Evolutionary conservation across 2,888 invertebrate genomes (phyloP).

Genomic region (Eustalomyia histrio): DNA sequence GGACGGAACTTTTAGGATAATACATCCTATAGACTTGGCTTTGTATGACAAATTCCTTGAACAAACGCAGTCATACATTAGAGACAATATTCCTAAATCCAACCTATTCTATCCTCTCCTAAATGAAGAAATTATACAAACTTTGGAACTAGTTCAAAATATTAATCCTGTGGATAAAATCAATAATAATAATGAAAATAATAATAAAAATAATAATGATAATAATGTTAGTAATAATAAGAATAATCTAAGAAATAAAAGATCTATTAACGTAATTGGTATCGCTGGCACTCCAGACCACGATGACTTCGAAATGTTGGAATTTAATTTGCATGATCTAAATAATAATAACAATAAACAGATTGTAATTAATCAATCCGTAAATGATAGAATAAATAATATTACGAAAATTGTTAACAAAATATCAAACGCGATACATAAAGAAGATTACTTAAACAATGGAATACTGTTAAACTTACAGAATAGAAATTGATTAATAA

Average conservation of each 20-base stretch:
- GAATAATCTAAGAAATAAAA: constrained; percentile 15
- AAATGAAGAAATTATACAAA: constrained; percentile 22
- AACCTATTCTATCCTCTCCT: constrained; percentile 25
- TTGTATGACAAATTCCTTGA: constrained; percentile 3
- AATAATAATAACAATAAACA: constrained; percentile 36
- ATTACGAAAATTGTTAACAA: constrained; percentile 19
- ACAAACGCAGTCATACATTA: neutral
- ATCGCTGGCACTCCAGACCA: constrained; percentile 31
- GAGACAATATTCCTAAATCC: neutral
- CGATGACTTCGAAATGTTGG: constrained; percentile 31
- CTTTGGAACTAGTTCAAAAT: constrained; percentile 6
- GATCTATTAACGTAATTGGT: constrained; percentile 33
- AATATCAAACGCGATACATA: constrained; percentile 32
- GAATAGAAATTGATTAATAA: constrained; percentile 18
- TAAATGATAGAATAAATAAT: constrained; percentile 25
- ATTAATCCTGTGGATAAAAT: neutral
- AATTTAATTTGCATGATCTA: constrained; percentile 6
- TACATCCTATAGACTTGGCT: neutral
- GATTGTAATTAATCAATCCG: constrained; percentile 16
- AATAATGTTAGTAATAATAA: too few relatives aligned
- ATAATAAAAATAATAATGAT: constrained; percentile 13
- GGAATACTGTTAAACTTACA: constrained; percentile 21
- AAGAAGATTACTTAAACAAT: constrained; percentile 10
- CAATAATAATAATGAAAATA: constrained; percentile 11
- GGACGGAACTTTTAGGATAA: neutral